Evolutionary conservation across 2,888 invertebrate species (phyloP).

Genomic region (Pristionchus maxplancki): DNA sequence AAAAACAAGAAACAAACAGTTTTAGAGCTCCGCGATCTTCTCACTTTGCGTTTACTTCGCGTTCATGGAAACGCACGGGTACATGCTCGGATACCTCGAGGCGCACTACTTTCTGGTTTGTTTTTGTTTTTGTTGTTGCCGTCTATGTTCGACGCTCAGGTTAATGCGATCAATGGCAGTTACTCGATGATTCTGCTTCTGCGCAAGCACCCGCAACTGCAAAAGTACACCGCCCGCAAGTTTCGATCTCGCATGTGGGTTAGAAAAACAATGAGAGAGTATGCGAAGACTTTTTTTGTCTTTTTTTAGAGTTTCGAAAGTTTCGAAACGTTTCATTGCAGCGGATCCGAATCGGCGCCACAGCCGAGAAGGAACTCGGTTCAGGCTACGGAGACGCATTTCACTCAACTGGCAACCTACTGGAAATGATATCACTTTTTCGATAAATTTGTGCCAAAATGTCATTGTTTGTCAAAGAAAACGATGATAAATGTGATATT

Average conservation of each 20-base stretch:
- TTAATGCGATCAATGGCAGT: neutral
- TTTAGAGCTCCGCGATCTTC: neutral
- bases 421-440: too few relatives aligned
- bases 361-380: too few relatives aligned
- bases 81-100: neutral
- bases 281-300: too few relatives aligned
- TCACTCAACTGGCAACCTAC: too few relatives aligned
- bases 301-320: too few relatives aligned
- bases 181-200: neutral
- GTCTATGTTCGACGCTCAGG: neutral
- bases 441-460: too few relatives aligned
- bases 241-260: neutral
- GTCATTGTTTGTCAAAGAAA: neutral
- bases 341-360: too few relatives aligned
- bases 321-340: too few relatives aligned
- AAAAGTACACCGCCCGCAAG: neutral
- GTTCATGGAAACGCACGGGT: neutral
- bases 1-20: neutral
- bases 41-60: neutral
- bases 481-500: neutral
- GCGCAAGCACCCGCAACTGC: neutral
- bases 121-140: neutral
- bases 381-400: too few relatives aligned
- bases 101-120: neutral
- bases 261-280: too few relatives aligned